A percentile compares a stretch with the other conserved stretches of the same genome.
Conservation (phyloP, 2,797 vertebrate genomes). For the Scomberomorus guttatus region DNA sequence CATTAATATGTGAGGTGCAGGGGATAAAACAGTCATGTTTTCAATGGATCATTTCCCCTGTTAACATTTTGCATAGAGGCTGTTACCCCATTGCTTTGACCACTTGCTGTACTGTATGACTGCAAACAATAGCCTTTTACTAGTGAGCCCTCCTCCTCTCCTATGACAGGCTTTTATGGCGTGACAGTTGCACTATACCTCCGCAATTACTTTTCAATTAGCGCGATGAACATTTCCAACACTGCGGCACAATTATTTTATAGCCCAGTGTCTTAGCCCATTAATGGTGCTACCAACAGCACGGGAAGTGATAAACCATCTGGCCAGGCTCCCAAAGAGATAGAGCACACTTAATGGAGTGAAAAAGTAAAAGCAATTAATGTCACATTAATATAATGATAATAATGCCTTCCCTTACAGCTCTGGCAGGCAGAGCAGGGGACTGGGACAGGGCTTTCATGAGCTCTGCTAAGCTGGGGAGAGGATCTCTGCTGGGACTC, state of each 20-base stretch:
- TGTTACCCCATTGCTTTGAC: conserved; percentile 64
- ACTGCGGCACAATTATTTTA: conserved; percentile 89
- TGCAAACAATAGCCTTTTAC: conserved; percentile 81
- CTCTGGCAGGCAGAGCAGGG: conserved; percentile 74
- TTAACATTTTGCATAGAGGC: conserved; percentile 74
- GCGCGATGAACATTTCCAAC: conserved; percentile 88
- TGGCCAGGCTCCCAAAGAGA: conserved; percentile 89
- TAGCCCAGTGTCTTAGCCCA: conserved; percentile 89
- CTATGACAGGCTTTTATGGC: conserved; percentile 85
- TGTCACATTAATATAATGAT: conserved; percentile 93
- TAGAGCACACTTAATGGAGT: conserved; percentile 91
- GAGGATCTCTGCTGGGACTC: conserved; percentile 65
- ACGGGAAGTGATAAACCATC: conserved; percentile 89
- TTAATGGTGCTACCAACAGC: conserved; percentile 89
- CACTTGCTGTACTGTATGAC: conserved; percentile 66
- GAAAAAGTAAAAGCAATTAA: conserved; percentile 93
- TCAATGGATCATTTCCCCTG: conserved; percentile 75
- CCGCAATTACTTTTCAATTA: conserved; percentile 92
- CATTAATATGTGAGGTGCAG: conserved; percentile 50
- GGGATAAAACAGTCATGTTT: conserved; percentile 70
- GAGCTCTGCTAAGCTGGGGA: conserved; percentile 58
- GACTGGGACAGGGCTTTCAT: conserved; percentile 66
- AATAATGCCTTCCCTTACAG: conserved; percentile 88
- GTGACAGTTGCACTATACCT: conserved; percentile 88
- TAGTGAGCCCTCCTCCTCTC: conserved; percentile 79